These are phyloP conservation scores for Glaucopsyche alexis DNA, from an alignment of 2,888 invertebrate genomes.

Conservation along the genomic window DNA sequence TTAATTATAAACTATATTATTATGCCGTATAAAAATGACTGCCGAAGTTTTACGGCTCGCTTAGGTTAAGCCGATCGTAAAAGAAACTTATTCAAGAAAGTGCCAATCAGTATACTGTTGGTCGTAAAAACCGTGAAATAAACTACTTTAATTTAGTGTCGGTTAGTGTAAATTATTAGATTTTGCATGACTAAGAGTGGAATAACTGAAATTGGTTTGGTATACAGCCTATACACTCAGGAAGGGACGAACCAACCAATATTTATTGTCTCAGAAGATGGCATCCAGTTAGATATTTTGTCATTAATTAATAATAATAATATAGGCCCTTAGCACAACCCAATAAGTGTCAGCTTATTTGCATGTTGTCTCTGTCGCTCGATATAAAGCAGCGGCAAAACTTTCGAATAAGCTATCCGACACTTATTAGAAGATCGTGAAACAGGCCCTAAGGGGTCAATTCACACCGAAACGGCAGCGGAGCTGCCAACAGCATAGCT, in stretches of 20 bases:
- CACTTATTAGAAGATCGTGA: too few relatives aligned
- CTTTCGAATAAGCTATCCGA: too few relatives aligned
- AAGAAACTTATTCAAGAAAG: slow-evolving; percentile 47
- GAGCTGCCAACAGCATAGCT: too few relatives aligned
- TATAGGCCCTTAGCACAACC: too few relatives aligned
- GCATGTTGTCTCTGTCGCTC: too few relatives aligned
- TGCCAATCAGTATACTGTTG: slow-evolving; percentile 53
- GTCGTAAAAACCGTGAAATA: slow-evolving; percentile 48
- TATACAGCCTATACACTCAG: not conserved
- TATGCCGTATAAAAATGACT: slow-evolving; percentile 40
- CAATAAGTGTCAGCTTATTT: too few relatives aligned
- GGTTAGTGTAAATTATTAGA: slow-evolving; percentile 48
- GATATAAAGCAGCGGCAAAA: too few relatives aligned
- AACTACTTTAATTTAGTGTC: slow-evolving; percentile 56
- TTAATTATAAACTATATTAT: slow-evolving; percentile 38
- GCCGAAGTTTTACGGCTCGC: slow-evolving; percentile 42
- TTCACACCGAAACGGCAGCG: too few relatives aligned
- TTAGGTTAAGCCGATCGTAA: slow-evolving; percentile 47
- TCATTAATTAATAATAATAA: too few relatives aligned
- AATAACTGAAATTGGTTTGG: slow-evolving; percentile 40
- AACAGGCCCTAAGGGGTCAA: too few relatives aligned
- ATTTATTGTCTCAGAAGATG: not conserved
- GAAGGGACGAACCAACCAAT: not conserved
- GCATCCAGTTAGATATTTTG: too few relatives aligned
- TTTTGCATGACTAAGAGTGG: slow-evolving; percentile 50